Percentiles rank a stretch among this genome's conserved stretches.
Conservation (phyloP, 2,888 invertebrate species). For the Autographa pulchrina region DNA sequence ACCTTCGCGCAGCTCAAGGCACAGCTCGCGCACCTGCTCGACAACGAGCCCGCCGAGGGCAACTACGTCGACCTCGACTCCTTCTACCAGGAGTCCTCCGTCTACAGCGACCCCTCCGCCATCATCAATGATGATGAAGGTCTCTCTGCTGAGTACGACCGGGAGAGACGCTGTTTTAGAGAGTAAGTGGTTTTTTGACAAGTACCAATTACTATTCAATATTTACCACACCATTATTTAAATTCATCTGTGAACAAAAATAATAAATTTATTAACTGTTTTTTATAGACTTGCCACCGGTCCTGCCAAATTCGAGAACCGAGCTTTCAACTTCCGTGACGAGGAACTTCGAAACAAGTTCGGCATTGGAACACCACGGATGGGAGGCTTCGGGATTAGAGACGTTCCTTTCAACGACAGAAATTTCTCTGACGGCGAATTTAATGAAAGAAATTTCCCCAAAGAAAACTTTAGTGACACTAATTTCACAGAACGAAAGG, state of each 20-base stretch:
- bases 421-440: conserved; percentile 82
- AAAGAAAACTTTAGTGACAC: conserved; percentile 79
- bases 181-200: conserved; percentile 73
- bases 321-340: conserved; percentile 82
- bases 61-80: conserved; percentile 92
- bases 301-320: conserved; percentile 81
- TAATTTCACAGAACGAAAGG: conserved; percentile 80
- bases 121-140: conserved; percentile 87
- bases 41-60: conserved; percentile 90
- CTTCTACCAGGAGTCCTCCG: conserved; percentile 90
- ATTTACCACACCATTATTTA: neutral
- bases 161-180: conserved; percentile 83
- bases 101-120: conserved; percentile 87
- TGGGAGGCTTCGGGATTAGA: conserved; percentile 87
- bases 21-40: conserved; percentile 90
- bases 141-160: conserved; percentile 84
- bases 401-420: conserved; percentile 84
- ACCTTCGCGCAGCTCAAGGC: conserved; percentile 91
- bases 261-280: neutral
- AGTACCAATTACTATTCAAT: neutral
- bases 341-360: conserved; percentile 84
- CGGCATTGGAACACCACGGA: conserved; percentile 83
- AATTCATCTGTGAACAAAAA: too few species aligned
- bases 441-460: conserved; percentile 80
- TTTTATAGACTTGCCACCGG: conserved; percentile 77